These are phyloP conservation scores for Melipona beecheii DNA, from an alignment of 2,888 invertebrate species.

Conservation along the genomic window DNA sequence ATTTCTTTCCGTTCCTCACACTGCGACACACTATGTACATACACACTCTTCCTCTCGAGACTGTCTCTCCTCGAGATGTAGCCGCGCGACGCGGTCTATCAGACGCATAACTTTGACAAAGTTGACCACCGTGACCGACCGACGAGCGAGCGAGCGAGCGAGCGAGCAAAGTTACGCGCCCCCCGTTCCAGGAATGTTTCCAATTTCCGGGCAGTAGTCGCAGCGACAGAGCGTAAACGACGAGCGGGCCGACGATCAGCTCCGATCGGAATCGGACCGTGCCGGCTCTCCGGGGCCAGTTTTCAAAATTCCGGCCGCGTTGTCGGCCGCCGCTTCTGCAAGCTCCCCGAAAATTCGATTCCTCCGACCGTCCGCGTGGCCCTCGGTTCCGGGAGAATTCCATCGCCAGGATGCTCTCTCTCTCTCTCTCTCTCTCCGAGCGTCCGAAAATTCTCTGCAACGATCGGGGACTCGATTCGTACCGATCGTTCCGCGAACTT, in stretches of 20 bases:
- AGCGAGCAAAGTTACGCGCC: background rate
- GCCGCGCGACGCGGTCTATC: background rate
- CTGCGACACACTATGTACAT: background rate
- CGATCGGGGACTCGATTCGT: background rate
- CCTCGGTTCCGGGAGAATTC: constrained; percentile 18
- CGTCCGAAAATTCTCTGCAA: constrained; percentile 12
- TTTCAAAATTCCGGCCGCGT: constrained; percentile 25
- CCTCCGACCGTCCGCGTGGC: constrained; percentile 19
- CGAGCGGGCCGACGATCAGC: background rate
- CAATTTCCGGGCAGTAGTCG: background rate
- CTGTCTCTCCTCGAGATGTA: background rate
- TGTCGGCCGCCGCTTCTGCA: background rate
- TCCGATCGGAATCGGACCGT: constrained; percentile 10
- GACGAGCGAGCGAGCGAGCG: no score
- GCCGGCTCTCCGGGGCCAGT: constrained; percentile 15
- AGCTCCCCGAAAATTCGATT: constrained; percentile 43
- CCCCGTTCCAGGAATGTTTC: background rate
- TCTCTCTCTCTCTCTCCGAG: no score
- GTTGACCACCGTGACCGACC: background rate
- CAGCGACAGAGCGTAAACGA: constrained; percentile 1
- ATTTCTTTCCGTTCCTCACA: background rate
- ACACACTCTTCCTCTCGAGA: background rate
- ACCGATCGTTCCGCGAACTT: background rate
- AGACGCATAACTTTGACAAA: constrained; percentile 9
- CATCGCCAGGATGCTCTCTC: background rate